These are phyloP conservation scores for Microdon myrmicae DNA, from an alignment of 2,888 invertebrate genomes.

Conservation along the genomic window DNA sequence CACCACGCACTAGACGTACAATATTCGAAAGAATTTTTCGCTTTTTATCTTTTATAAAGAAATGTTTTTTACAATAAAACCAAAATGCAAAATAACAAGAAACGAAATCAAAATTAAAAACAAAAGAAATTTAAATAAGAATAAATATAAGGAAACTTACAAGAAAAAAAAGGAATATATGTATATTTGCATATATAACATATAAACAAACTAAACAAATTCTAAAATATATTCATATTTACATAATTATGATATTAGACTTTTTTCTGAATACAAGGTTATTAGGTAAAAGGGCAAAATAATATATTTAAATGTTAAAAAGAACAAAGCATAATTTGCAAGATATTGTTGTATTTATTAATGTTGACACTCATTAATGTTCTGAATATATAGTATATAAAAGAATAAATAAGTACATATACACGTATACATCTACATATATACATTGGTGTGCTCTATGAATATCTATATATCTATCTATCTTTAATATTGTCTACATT, in stretches of 20 bases:
- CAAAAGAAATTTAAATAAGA: constrained; percentile 20
- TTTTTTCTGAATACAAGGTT: too few relatives aligned
- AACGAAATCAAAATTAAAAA: constrained; percentile 14
- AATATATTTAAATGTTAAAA: constrained; percentile 1
- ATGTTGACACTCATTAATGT: too few relatives aligned
- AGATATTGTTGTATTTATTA: too few relatives aligned
- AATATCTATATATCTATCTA: too few relatives aligned
- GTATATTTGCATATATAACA: constrained; percentile 25
- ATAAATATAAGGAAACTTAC: background rate
- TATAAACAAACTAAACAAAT: constrained; percentile 20
- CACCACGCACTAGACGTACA: constrained; percentile 64
- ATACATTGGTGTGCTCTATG: too few relatives aligned
- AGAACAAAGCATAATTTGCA: background rate
- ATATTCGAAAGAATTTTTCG: constrained; percentile 62
- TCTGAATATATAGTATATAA: too few relatives aligned
- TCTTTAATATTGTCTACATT: too few relatives aligned
- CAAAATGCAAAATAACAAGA: constrained; percentile 23
- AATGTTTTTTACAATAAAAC: constrained; percentile 60
- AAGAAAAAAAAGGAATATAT: constrained; percentile 1
- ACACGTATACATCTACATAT: too few relatives aligned
- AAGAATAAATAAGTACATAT: too few relatives aligned
- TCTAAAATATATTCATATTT: constrained; percentile 16
- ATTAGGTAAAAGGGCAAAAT: too few relatives aligned
- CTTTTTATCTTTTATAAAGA: constrained; percentile 63
- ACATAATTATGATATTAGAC: constrained; percentile 30